Conservation (phyloP, 2,888 invertebrate species). For the Adelphocoris suturalis region DNA sequence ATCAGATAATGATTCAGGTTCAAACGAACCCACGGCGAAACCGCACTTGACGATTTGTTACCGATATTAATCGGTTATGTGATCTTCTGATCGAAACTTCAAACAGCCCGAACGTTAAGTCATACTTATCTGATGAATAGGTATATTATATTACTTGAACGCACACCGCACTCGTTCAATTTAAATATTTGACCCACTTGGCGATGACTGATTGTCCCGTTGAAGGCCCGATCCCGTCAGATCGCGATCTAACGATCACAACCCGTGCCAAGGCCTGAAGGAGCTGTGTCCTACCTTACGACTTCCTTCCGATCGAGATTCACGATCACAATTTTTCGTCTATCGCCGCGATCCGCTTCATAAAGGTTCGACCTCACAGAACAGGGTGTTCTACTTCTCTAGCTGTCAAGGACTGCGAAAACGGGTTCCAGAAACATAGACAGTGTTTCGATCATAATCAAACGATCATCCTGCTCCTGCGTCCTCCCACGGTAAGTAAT, state of each 20-base stretch:
- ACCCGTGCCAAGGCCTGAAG: constrained; percentile 5
- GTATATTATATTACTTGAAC: neutral
- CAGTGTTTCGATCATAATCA: constrained; percentile 19
- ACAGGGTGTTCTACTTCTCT: constrained; percentile 41
- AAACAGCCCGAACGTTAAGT: neutral
- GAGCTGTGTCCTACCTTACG: neutral
- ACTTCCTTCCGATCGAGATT: constrained; percentile 12
- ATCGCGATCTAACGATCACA: neutral
- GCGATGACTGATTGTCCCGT: constrained; percentile 6
- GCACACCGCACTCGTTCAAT: neutral
- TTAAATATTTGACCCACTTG: constrained; percentile 38
- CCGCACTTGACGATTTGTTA: neutral
- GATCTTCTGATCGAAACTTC: neutral
- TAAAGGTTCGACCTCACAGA: constrained; percentile 16
- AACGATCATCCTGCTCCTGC: neutral
- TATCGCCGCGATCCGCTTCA: constrained; percentile 30
- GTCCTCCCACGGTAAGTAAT: neutral
- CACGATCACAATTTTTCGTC: neutral
- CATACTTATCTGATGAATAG: neutral
- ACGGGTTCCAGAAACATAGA: neutral
- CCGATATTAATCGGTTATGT: neutral
- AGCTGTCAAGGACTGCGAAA: constrained; percentile 49
- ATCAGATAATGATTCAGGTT: neutral
- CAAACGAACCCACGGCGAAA: neutral
- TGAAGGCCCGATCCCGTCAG: neutral